Percentiles rank a stretch among this genome's conserved stretches.
Evolutionary conservation across 1,140 invertebrate species (phyloP).

Genomic region (Formica selysi): DNA sequence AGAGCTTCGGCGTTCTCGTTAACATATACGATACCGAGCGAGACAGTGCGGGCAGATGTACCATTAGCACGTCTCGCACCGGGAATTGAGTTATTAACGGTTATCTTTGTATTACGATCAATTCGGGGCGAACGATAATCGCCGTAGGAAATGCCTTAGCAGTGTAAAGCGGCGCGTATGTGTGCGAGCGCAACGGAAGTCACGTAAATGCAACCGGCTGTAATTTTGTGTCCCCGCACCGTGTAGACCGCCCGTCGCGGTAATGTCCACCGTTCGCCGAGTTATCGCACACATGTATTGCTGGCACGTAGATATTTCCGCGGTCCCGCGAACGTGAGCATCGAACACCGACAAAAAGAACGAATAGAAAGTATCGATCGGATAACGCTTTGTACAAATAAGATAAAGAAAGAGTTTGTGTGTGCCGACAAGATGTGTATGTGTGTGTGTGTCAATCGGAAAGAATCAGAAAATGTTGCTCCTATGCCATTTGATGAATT

Average conservation of each 20-base stretch:
- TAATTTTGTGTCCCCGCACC: conserved; percentile 70
- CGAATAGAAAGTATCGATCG: conserved; percentile 34
- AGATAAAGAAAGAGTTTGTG: conserved; percentile 12
- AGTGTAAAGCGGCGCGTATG: background rate
- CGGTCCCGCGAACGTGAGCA: conserved; percentile 41
- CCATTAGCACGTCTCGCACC: conserved; percentile 63
- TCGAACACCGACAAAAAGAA: conserved; percentile 35
- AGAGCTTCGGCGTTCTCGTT: conserved; percentile 44
- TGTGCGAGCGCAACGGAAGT: conserved; percentile 45
- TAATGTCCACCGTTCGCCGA: conserved; percentile 68
- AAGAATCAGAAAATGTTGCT: background rate
- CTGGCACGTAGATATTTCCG: conserved; percentile 48
- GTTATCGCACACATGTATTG: conserved; percentile 66
- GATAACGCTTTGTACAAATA: conserved; percentile 35
- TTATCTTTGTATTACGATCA: conserved; percentile 79
- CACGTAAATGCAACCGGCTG: conserved; percentile 72
- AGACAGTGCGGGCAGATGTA: conserved; percentile 45
- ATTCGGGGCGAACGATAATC: conserved; percentile 78
- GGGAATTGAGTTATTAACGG: conserved; percentile 74
- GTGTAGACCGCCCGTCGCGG: conserved; percentile 57
- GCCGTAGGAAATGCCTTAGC: conserved; percentile 70
- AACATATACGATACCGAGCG: conserved; percentile 40
- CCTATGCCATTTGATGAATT: background rate
- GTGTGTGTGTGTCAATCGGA: background rate
- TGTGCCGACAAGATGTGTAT: conserved; percentile 12